These are phyloP conservation scores for Ephestia elutella DNA, from an alignment of 1,140 invertebrate genomes.

Conservation along the genomic window DNA sequence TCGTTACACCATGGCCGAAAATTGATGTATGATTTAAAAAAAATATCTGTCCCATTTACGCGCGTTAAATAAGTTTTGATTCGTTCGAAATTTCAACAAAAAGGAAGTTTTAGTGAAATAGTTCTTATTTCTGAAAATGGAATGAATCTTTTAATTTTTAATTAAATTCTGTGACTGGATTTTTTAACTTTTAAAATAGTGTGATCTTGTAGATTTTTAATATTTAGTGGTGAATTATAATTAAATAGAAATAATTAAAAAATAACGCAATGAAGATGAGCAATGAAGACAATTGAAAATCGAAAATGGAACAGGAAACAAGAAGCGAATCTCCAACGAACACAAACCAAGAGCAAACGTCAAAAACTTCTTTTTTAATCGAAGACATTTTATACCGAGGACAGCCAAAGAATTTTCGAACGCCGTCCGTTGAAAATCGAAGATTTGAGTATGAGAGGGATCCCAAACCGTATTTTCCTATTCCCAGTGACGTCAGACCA, in stretches of 20 bases:
- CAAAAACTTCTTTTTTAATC: constrained; percentile 83
- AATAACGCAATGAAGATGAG: not conserved
- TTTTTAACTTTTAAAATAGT: too few species aligned
- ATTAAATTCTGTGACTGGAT: too few species aligned
- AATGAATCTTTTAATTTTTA: too few species aligned
- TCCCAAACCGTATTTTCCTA: constrained; percentile 48
- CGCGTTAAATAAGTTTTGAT: not conserved
- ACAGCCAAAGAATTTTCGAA: constrained; percentile 51
- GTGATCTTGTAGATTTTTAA: too few species aligned
- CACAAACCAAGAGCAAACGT: constrained; percentile 44
- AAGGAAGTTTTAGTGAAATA: not conserved
- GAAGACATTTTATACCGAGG: constrained; percentile 86
- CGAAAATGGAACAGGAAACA: constrained; percentile 60
- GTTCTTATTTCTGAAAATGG: too few species aligned
- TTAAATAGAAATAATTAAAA: too few species aligned
- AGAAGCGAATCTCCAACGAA: constrained; percentile 49
- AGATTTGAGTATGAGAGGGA: constrained; percentile 49
- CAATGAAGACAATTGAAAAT: constrained; percentile 9
- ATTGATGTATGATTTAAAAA: not conserved
- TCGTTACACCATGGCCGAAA: constrained; percentile 3
- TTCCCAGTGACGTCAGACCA: constrained; percentile 60
- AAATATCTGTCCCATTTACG: not conserved
- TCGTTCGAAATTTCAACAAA: not conserved
- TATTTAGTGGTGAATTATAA: too few species aligned
- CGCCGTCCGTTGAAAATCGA: constrained; percentile 35